Conservation (phyloP, 2,113 vertebrate genomes). For the Peucedramus taeniatus region DNA sequence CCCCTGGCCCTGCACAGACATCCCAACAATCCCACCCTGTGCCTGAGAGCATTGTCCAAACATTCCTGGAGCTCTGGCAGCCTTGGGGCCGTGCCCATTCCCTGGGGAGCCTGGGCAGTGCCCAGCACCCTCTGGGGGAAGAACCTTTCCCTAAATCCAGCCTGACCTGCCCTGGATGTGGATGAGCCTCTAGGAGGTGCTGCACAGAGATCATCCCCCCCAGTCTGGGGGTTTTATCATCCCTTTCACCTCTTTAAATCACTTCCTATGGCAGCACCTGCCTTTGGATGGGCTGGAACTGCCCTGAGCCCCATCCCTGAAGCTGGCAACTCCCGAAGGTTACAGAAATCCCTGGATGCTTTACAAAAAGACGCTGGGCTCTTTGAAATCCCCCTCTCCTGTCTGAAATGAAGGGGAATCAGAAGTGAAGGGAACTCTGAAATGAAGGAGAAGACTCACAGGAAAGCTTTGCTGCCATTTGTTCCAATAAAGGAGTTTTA, state of each 20-base stretch:
- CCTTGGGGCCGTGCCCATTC: background rate
- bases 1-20: background rate
- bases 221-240: fast-evolving
- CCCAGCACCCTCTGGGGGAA: background rate
- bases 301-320: fast-evolving
- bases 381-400: background rate
- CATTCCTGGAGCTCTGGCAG: background rate
- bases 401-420: background rate
- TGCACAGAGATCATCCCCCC: background rate
- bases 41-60: fast-evolving
- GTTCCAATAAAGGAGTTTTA: fast-evolving
- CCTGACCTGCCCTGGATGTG: fast-evolving
- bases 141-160: background rate
- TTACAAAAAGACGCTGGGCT: background rate
- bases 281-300: background rate
- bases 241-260: background rate
- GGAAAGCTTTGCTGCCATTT: background rate
- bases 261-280: fast-evolving
- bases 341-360: background rate
- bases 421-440: background rate
- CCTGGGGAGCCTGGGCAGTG: background rate
- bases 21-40: background rate
- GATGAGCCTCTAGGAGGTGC: background rate
- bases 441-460: background rate
- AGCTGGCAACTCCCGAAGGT: background rate